Base-by-base conservation (phyloP, 1,140 invertebrate genomes). In the Bathynomus jamesi region DNA sequence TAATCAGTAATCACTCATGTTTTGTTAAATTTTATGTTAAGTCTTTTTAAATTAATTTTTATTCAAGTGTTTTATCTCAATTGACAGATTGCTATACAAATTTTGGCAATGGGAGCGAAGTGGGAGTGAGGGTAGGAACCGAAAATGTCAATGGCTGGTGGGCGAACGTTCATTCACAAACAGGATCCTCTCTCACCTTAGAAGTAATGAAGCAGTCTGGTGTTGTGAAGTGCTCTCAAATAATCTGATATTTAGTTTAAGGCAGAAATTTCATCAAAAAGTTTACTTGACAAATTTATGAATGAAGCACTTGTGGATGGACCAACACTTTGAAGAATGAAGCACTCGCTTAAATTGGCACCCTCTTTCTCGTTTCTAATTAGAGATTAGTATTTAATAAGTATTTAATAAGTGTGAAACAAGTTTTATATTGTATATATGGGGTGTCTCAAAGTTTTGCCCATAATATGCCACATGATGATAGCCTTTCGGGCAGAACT, bases 91-190 rank as follows among this genome's bases (percentile, higher is more conserved):
- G 11, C 11, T 60, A 69, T 61, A 32, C 67, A 7, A 69, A 53
- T n/a, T 69, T 69, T 27, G 67, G 67, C 21, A 69, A 69, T 61
- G 67, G 67, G 13, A 69, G 32, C 21, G 32, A 21, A n/a, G 67
- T 61, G 21, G 67, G 67, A 10, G 67, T 69, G 30, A 61, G 28
- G 40, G 67, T 69, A n/a, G 67, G 67, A 2, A 28, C 40, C 3
- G 27, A 28, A 61, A 21, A 53, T 5, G 17, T 60, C 28, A 61
- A 61, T 5, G 67, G 67, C 13, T 69, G 67, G 67, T 28, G 40
- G 53, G 67, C 25, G n/a, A 60, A 69, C 11, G 27, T 69, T 28
- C 11, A 46, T 61, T n/a, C 28, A 0, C 24, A 61, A 11, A 60
- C 30, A 0, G 40, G 61, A 25, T 21, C 10, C 8, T 61, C 40